Evolutionary conservation across 2,888 invertebrate species (phyloP).

Genomic region (Hydraecia micacea): DNA sequence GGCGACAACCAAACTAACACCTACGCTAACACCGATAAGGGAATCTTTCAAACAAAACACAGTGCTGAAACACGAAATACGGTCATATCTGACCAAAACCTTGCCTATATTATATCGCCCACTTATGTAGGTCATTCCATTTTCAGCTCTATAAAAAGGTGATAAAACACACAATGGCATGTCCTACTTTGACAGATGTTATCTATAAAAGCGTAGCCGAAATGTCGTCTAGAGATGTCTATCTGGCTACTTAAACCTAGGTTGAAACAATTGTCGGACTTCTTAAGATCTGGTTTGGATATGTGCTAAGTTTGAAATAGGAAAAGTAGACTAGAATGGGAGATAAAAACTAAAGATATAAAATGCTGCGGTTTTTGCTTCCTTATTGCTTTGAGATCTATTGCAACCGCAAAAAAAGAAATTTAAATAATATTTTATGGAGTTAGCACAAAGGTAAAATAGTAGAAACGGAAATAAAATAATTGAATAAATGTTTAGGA

Average conservation of each 20-base stretch:
- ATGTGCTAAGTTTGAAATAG: conserved; percentile 21
- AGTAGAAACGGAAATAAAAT: not conserved
- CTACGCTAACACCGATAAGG: conserved; percentile 66
- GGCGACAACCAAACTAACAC: conserved; percentile 37
- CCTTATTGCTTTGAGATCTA: conserved; percentile 19
- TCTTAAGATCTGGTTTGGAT: conserved; percentile 35
- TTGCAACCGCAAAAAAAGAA: not conserved
- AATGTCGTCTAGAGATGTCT: conserved; percentile 62
- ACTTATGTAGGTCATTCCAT: conserved; percentile 36
- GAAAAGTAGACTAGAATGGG: conserved; percentile 19
- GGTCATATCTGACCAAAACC: conserved; percentile 36
- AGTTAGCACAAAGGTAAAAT: not conserved
- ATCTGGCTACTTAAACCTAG: conserved; percentile 42
- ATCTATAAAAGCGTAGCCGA: conserved; percentile 66
- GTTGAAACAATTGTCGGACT: conserved; percentile 42
- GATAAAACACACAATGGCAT: conserved; percentile 56
- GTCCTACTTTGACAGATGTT: conserved; percentile 49
- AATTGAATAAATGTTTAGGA: no score
- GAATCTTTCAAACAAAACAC: conserved; percentile 60
- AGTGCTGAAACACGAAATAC: conserved; percentile 55
- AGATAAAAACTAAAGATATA: conserved; percentile 30
- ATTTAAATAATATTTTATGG: not conserved
- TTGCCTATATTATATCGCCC: conserved; percentile 22
- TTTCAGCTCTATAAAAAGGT: conserved; percentile 38
- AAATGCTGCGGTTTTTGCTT: conserved; percentile 19